Evolutionary conservation across 2,797 vertebrate species (phyloP).

Genomic region (Clarias fuscus): DNA sequence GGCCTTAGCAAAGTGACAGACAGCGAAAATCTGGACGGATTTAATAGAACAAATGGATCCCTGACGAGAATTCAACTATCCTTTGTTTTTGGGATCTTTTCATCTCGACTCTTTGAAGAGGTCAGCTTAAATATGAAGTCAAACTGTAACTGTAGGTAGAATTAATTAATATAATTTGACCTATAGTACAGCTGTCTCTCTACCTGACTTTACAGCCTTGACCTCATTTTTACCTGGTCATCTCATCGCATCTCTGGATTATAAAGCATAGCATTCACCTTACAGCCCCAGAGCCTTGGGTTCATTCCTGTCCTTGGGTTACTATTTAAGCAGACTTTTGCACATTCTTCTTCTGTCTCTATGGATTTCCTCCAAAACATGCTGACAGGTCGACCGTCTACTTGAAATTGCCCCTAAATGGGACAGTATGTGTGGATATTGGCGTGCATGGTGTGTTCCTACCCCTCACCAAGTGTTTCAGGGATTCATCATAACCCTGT

Average conservation of each 20-base stretch:
- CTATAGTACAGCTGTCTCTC: neutral
- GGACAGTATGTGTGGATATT: neutral
- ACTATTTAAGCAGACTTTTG: neutral
- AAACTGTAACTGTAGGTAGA: neutral
- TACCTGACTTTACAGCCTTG: neutral
- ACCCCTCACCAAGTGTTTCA: neutral
- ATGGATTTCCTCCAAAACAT: neutral
- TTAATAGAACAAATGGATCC: conserved; percentile 32
- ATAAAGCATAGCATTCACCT: neutral
- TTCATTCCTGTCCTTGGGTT: neutral
- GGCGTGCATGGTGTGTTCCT: neutral
- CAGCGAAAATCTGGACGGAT: conserved; percentile 23
- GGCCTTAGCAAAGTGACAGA: conserved; percentile 6
- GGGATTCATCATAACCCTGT: neutral
- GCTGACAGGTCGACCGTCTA: neutral
- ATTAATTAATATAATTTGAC: neutral
- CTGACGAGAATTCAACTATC: conserved; percentile 12
- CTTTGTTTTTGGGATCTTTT: neutral
- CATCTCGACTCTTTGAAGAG: neutral
- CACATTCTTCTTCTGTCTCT: neutral
- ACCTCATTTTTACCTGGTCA: neutral
- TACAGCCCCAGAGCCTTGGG: neutral
- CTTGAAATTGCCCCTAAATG: neutral
- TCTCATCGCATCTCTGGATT: neutral
- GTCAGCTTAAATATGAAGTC: conserved; percentile 12